Percentiles rank a stretch among this genome's conserved stretches.
phyloP scores from a whole-genome alignment of 2,797 vertebrate genomes.

The Schizopygopsis pylzovi region DNA sequence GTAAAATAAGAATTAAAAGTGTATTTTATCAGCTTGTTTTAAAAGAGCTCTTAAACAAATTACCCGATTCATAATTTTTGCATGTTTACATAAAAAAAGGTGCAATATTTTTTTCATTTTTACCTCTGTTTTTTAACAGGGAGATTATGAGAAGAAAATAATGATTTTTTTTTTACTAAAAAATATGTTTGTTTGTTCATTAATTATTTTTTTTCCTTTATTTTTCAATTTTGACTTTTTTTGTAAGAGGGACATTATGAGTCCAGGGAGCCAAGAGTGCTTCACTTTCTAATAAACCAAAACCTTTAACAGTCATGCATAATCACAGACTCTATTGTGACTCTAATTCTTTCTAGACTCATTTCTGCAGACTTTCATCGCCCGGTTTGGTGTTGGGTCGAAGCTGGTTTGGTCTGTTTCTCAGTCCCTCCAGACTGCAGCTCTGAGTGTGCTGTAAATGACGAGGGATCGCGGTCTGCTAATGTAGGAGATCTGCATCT shows the following conservation, averaged over 20 bases:
- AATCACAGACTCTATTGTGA: not conserved
- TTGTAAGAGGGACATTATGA: not conserved
- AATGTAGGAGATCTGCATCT: slow-evolving; percentile 61
- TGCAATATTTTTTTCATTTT: no score
- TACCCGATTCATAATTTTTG: no score
- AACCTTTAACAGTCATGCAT: not conserved
- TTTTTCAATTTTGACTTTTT: not conserved
- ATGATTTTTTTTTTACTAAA: no score
- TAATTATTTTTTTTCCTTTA: not conserved
- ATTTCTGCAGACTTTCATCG: not conserved
- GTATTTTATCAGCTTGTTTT: no score
- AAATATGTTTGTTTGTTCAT: not conserved
- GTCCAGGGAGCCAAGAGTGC: not conserved
- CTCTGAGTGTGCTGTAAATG: slow-evolving; percentile 53
- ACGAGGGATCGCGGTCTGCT: slow-evolving; percentile 67
- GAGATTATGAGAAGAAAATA: no score
- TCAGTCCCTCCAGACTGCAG: slow-evolving; percentile 45
- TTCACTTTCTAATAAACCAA: not conserved
- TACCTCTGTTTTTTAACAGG: no score
- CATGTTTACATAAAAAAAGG: no score
- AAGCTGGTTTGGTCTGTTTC: not conserved
- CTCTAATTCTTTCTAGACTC: not conserved
- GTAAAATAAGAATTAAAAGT: no score
- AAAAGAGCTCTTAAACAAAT: no score
- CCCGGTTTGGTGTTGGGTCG: not conserved